Evolutionary conservation across 2,797 vertebrate genomes (phyloP).

Genomic region (Nannoperca obscura): DNA sequence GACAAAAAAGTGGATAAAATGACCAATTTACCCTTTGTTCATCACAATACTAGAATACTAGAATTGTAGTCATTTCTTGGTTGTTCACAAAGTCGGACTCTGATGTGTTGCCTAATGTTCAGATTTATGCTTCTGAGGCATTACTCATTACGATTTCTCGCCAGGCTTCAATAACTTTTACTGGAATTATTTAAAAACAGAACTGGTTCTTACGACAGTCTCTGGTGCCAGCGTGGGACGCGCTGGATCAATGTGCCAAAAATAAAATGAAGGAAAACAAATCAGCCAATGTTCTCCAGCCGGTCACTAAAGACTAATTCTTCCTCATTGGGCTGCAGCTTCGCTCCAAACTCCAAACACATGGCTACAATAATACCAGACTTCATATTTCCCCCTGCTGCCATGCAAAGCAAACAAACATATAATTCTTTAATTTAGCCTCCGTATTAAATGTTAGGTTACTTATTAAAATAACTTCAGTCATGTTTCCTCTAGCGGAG

Average conservation of each 20-base stretch:
- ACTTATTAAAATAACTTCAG: constrained; percentile 37
- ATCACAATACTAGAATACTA: not conserved
- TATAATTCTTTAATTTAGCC: constrained; percentile 50
- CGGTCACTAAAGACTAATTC: constrained; percentile 23
- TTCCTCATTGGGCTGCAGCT: constrained; percentile 39
- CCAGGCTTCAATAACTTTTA: constrained; percentile 21
- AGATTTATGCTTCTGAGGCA: constrained; percentile 14
- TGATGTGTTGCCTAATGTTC: not conserved
- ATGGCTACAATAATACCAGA: constrained; percentile 52
- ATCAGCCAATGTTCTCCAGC: constrained; percentile 26
- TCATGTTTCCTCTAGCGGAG: constrained; percentile 20
- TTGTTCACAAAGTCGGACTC: not conserved
- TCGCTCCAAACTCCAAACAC: constrained; percentile 53
- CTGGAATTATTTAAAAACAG: constrained; percentile 27
- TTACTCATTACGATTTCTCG: not conserved
- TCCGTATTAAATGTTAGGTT: constrained; percentile 38
- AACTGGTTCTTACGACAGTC: constrained; percentile 12
- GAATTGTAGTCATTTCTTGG: not conserved
- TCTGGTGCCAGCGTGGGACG: constrained; percentile 16
- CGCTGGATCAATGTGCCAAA: constrained; percentile 24
- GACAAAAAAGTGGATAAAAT: constrained; percentile 3
- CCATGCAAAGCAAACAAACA: constrained; percentile 60
- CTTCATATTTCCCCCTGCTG: constrained; percentile 8
- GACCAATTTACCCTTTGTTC: not conserved
- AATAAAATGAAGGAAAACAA: constrained; percentile 37